phyloP scores from a whole-genome alignment of 2,888 invertebrate species.

The Diploptera punctata region DNA sequence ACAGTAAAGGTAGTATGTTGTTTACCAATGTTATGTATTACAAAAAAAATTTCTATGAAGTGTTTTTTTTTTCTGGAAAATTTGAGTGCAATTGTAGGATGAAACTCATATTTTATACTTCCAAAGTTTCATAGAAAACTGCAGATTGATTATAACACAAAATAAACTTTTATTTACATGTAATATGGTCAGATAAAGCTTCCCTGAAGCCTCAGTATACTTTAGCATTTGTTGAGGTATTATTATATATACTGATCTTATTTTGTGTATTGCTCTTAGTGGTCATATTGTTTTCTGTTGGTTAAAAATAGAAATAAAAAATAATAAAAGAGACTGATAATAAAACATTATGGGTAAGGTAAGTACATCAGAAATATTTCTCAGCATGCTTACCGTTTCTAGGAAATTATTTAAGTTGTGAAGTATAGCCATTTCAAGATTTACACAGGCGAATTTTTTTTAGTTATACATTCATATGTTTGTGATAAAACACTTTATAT shows the following conservation, averaged over 20 bases:
- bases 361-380: too few species aligned
- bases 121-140: neutral
- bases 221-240: neutral
- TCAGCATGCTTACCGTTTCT: too few species aligned
- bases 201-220: neutral
- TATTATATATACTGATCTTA: neutral
- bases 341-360: too few species aligned
- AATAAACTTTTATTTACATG: neutral
- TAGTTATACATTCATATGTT: too few species aligned
- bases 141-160: neutral
- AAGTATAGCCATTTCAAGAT: too few species aligned
- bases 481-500: too few species aligned
- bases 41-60: neutral
- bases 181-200: neutral
- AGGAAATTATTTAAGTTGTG: too few species aligned
- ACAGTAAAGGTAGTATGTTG: neutral
- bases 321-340: too few species aligned
- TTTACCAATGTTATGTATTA: neutral
- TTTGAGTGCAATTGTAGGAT: neutral
- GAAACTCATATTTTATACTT: conserved; percentile 5
- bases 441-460: too few species aligned
- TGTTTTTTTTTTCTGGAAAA: neutral
- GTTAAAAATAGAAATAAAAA: too few species aligned
- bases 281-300: neutral
- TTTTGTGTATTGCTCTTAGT: neutral